Evolutionary conservation across 2,888 invertebrate genomes (phyloP), one percentile per base, ranked within the genome.

Genomic region (Hyalella azteca): DNA sequence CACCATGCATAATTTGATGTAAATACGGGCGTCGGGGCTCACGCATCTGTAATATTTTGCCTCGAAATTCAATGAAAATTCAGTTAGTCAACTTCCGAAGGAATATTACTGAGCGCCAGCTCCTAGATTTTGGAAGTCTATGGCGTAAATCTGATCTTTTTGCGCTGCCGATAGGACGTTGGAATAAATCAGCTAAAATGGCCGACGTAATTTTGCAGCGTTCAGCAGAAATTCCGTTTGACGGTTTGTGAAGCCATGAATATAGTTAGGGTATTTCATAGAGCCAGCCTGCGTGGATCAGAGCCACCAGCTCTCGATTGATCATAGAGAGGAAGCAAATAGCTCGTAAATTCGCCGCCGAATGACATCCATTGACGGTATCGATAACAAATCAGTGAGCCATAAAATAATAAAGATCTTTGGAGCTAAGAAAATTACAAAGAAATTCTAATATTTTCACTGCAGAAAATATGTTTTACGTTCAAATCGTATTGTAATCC

Each of bases 111-210:
- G 3, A 32, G 36, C 2, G 32, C 26, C 2, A 5, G 13, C 19
- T 29, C 60, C 3, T 19, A 32, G 36, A 19, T 13, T 2, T 19
- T 11, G 26, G 36, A 60, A 60, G 60, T 60, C 60, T n/a, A 60
- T 36, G 60, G 60, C 19, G 60, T 36, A 36, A 60, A 32, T 60
- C 60, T 19, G 36, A 60, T 60, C 32, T 36, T 60, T n/a, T n/a
- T 60, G 19, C 60, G 60, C 32, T 26, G 60, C 19, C 60, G 60
- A 60, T 60, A 36, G 36, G 29, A 60, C 32, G 60, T 36, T 36
- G 36, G 36, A 60, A 60, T 60, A 60, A 60, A 60, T 60, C 60
- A 60, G 60, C 60, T 36, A 36, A 60, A 60, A 60, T 60, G 60
- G 60, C 60, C 60, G 36, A 36, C 60, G 60, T 60, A 60, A 60